A percentile compares a stretch with the other conserved stretches of the same genome.
Conservation (phyloP, 92 coral and sea anemone genomes). For the Umimayanthus kanabou region DNA sequence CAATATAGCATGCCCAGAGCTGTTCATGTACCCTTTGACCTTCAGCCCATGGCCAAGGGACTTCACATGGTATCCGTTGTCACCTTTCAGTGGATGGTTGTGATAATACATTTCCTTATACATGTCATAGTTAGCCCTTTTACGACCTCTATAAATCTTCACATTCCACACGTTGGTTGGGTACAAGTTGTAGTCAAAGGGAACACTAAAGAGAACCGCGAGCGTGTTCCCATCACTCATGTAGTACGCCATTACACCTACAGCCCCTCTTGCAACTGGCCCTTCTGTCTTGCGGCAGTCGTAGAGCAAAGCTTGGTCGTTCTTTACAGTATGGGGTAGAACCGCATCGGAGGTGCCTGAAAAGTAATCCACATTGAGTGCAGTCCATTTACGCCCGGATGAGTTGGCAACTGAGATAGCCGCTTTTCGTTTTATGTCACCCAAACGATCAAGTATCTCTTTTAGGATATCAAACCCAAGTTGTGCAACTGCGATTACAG, state of each 20-base stretch:
- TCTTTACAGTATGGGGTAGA: slow-evolving; percentile 14
- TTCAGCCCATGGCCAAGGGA: neutral
- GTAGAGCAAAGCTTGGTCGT: slow-evolving; percentile 38
- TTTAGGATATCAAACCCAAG: slow-evolving; percentile 13
- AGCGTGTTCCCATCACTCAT: slow-evolving; percentile 47
- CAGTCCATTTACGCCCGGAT: slow-evolving; percentile 22
- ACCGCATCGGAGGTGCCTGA: slow-evolving; percentile 47
- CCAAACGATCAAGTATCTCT: slow-evolving; percentile 9
- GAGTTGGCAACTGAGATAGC: slow-evolving; percentile 43
- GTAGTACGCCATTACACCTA: slow-evolving; percentile 51
- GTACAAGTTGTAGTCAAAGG: slow-evolving; percentile 47
- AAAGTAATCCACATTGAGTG: slow-evolving; percentile 11
- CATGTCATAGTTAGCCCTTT: slow-evolving; percentile 32
- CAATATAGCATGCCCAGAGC: slow-evolving; percentile 30
- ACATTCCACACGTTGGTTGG: slow-evolving; percentile 56
- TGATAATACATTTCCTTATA: slow-evolving; percentile 49
- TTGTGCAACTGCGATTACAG: neutral
- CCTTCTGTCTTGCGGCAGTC: slow-evolving; percentile 42
- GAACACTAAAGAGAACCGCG: slow-evolving; percentile 53
- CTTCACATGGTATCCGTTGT: slow-evolving; percentile 11
- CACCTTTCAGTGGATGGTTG: slow-evolving; percentile 19
- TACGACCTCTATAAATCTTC: slow-evolving; percentile 40
- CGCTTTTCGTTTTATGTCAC: slow-evolving; percentile 34
- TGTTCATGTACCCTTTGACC: slow-evolving; percentile 40
- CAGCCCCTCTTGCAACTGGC: slow-evolving; percentile 53